phyloP scores from a whole-genome alignment of 92 coral and sea anemone species.

The Isaurus tuberculatus region DNA sequence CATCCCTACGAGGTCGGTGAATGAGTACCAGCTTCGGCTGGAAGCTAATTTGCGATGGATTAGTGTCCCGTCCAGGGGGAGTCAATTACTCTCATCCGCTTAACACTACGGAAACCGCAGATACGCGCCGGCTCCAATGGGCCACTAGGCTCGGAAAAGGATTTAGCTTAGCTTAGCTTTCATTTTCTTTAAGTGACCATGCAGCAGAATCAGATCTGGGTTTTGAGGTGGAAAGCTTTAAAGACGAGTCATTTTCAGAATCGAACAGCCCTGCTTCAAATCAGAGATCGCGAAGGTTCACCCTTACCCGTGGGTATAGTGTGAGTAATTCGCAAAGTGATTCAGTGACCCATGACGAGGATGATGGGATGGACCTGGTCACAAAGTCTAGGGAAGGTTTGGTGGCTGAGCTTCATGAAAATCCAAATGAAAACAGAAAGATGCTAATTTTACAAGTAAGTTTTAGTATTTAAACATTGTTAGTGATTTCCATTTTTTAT shows the following conservation, averaged over 20 bases:
- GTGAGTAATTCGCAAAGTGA: neutral
- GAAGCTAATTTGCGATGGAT: too few species aligned
- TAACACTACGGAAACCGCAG: too few species aligned
- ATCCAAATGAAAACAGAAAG: conserved; percentile 27
- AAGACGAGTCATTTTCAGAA: conserved; percentile 14
- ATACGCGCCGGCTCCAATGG: too few species aligned
- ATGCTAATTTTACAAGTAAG: conserved; percentile 33
- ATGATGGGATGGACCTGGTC: conserved; percentile 69
- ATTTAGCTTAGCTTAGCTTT: neutral
- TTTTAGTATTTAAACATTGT: neutral
- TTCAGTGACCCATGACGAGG: conserved; percentile 14
- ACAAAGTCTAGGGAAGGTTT: conserved; percentile 82
- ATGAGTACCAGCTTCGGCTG: too few species aligned
- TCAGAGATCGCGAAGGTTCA: conserved; percentile 12
- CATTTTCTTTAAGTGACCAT: neutral
- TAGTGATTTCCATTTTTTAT: too few species aligned
- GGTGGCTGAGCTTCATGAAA: conserved; percentile 64
- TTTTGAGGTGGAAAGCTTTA: conserved; percentile 30
- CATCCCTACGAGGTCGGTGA: too few species aligned
- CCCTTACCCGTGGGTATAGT: conserved; percentile 35
- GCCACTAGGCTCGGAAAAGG: too few species aligned
- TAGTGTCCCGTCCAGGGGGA: too few species aligned
- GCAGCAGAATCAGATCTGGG: conserved; percentile 45
- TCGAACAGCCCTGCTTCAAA: neutral
- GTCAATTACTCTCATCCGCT: too few species aligned